Conservation (phyloP, 2,888 invertebrate genomes). For the Tiphia femorata region DNA sequence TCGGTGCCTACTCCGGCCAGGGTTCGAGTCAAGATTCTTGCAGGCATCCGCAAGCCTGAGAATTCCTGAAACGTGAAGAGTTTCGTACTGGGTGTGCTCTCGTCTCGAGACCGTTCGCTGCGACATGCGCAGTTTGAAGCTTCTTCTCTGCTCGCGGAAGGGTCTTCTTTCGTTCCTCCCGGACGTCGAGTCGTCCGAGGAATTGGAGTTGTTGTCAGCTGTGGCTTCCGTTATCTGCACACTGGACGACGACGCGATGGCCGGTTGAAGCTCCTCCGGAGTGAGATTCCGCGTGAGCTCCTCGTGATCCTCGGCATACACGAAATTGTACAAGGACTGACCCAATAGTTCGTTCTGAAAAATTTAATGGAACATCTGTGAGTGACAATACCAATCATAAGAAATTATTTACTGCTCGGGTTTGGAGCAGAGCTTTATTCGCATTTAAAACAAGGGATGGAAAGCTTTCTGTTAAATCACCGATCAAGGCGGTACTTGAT, state of each 20-base stretch:
- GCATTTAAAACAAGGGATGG: too few relatives aligned
- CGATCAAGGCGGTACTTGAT: too few relatives aligned
- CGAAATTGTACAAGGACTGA: conserved; percentile 84
- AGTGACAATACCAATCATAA: too few relatives aligned
- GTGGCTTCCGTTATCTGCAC: conserved; percentile 27
- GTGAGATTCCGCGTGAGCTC: conserved; percentile 77
- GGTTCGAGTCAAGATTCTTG: conserved; percentile 35
- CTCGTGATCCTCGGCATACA: conserved; percentile 84
- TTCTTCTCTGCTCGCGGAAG: conserved; percentile 63
- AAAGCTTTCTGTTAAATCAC: too few relatives aligned
- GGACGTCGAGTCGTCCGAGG: conserved; percentile 49
- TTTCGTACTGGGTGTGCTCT: conserved; percentile 71
- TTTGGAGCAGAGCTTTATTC: too few relatives aligned
- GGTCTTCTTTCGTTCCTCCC: conserved; percentile 17
- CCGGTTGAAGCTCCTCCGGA: conserved; percentile 67
- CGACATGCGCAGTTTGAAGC: conserved; percentile 69
- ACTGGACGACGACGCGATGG: conserved; percentile 55
- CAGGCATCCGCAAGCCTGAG: conserved; percentile 62
- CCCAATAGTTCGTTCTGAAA: conserved; percentile 86
- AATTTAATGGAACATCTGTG: too few relatives aligned
- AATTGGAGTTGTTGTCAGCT: conserved; percentile 73
- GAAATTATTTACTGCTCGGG: too few relatives aligned
- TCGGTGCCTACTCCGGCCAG: conserved; percentile 35
- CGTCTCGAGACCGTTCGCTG: conserved; percentile 69
- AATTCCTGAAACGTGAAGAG: conserved; percentile 69